Evolutionary conservation across 2,797 vertebrate genomes (phyloP).

Genomic region (Paratrypauchen microcephalus): DNA sequence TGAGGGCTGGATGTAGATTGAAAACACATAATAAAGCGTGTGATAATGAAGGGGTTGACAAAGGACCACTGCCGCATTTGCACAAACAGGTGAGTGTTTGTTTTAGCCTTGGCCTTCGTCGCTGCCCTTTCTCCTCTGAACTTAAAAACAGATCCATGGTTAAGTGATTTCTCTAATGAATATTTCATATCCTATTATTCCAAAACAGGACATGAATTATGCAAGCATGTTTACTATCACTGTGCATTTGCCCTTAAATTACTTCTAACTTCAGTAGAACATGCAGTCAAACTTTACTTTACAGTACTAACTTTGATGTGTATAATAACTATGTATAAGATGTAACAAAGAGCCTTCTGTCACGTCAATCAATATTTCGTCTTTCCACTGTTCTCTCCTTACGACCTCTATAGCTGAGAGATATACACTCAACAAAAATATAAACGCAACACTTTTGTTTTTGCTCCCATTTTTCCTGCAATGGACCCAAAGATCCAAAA

Average conservation of each 20-base stretch:
- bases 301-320: neutral
- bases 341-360: too few species aligned
- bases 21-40: slow-evolving; percentile 27
- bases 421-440: too few species aligned
- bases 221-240: slow-evolving; percentile 59
- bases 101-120: slow-evolving; percentile 38
- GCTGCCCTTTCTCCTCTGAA: slow-evolving; percentile 57
- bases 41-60: slow-evolving; percentile 46
- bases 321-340: neutral
- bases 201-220: slow-evolving; percentile 72
- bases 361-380: too few species aligned
- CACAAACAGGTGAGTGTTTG: slow-evolving; percentile 49
- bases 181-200: slow-evolving; percentile 73
- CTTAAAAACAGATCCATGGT: slow-evolving; percentile 63
- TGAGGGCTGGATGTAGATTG: slow-evolving; percentile 16
- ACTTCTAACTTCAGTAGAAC: slow-evolving; percentile 45
- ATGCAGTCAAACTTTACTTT: neutral
- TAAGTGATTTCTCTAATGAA: slow-evolving; percentile 70
- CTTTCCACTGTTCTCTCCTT: too few species aligned
- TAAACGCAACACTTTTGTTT: too few species aligned
- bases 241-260: slow-evolving; percentile 59
- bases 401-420: too few species aligned
- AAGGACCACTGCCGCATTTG: slow-evolving; percentile 28
- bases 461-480: too few species aligned
- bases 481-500: too few species aligned